Conservation (phyloP, 2,888 invertebrate species). For the Achlya flavicornis region DNA sequence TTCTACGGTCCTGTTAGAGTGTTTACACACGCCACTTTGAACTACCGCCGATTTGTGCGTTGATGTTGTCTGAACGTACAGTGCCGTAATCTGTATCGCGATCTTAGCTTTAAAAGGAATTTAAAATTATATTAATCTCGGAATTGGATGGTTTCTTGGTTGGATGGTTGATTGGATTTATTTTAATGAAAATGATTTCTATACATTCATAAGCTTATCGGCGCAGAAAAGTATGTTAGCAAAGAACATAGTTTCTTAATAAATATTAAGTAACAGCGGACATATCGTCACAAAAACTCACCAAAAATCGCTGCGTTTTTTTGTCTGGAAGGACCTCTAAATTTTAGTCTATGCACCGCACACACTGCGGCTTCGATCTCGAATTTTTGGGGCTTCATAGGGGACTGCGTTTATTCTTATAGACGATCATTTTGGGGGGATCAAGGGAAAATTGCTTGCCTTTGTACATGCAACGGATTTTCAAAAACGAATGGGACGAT, state of each 20-base stretch:
- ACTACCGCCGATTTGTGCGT: constrained; percentile 9
- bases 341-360: constrained; percentile 59
- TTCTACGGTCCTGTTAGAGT: constrained; percentile 47
- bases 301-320: neutral
- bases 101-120: constrained; percentile 2
- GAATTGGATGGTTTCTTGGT: neutral
- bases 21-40: constrained; percentile 35
- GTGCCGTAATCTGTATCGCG: neutral
- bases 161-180: neutral
- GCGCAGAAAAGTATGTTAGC: too few relatives aligned
- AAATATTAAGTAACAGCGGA: neutral
- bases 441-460: constrained; percentile 71
- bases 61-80: neutral
- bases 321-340: constrained; percentile 27
- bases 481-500: constrained; percentile 57
- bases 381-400: constrained; percentile 65
- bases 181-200: neutral
- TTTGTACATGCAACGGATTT: constrained; percentile 62
- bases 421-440: constrained; percentile 73
- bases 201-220: too few relatives aligned
- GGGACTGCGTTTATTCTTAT: constrained; percentile 70
- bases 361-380: constrained; percentile 60
- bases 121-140: neutral
- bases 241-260: too few relatives aligned
- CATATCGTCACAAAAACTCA: neutral